These are phyloP conservation scores for Chroicocephalus ridibundus DNA, from an alignment of 2,113 vertebrate species.

Conservation along the genomic window DNA sequence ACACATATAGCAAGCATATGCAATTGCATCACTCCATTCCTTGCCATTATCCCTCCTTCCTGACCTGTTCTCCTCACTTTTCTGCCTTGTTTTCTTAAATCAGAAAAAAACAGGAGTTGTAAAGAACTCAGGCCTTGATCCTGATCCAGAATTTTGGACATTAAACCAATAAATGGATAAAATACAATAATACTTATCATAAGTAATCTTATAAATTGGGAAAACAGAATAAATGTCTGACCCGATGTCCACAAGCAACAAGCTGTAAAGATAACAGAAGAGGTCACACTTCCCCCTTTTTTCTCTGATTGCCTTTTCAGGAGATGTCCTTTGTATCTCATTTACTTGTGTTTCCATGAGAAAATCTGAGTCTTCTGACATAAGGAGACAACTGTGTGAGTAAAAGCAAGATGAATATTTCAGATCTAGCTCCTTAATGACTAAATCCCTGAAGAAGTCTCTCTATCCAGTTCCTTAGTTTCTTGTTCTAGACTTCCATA, in stretches of 20 bases:
- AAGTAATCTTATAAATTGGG: neutral
- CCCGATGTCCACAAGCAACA: neutral
- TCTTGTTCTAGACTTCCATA: neutral
- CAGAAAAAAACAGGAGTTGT: neutral
- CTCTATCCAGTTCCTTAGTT: neutral
- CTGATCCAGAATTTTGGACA: neutral
- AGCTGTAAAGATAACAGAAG: neutral
- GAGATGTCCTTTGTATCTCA: neutral
- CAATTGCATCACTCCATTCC: neutral
- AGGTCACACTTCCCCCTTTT: neutral
- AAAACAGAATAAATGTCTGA: neutral
- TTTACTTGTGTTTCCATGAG: neutral
- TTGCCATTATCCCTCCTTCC: neutral
- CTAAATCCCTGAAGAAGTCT: neutral
- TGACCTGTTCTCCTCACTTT: neutral
- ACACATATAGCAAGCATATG: neutral
- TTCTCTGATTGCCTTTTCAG: neutral
- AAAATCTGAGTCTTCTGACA: neutral
- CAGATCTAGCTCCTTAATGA: neutral
- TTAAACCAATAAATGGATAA: neutral
- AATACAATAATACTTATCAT: neutral
- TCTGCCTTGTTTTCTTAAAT: neutral
- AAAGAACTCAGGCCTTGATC: neutral
- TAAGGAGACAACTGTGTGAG: neutral
- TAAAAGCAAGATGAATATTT: neutral